Conservation (phyloP, 2,888 invertebrate species). For the Drosophila vallismaia region DNA sequence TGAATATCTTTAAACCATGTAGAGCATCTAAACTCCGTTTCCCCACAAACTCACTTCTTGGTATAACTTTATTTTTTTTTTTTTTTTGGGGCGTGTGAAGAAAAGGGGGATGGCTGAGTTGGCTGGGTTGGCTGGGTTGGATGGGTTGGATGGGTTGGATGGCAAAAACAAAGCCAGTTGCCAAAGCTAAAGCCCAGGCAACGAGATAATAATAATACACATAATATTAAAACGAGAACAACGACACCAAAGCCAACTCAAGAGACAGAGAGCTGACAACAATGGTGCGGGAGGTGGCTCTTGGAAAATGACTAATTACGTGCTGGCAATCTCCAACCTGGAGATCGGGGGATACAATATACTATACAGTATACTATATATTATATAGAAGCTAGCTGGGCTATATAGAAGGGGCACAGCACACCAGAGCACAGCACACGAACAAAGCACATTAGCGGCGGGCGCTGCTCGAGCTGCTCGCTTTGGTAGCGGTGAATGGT, state of each 20-base stretch:
- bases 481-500: constrained; percentile 77
- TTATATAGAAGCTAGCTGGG: not conserved
- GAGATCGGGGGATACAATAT: constrained; percentile 12
- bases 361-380: not conserved
- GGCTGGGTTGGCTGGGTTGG: not conserved
- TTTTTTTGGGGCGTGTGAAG: constrained; percentile 72
- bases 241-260: constrained; percentile 56
- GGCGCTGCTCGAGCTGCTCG: constrained; percentile 54
- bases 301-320: constrained; percentile 76
- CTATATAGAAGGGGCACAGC: not conserved
- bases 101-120: constrained; percentile 46
- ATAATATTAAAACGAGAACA: constrained; percentile 75
- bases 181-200: constrained; percentile 48
- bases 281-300: constrained; percentile 69
- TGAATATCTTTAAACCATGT: no score
- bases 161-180: constrained; percentile 38
- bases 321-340: constrained; percentile 31
- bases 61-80: not conserved
- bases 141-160: not conserved
- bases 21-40: constrained; percentile 2
- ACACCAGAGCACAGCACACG: constrained; percentile 1
- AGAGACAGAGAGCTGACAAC: constrained; percentile 53
- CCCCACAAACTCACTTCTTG: not conserved
- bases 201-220: constrained; percentile 62
- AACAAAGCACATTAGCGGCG: constrained; percentile 67